These are phyloP conservation scores for Pristionchus maxplancki DNA, from an alignment of 2,888 invertebrate genomes.

Conservation along the genomic window DNA sequence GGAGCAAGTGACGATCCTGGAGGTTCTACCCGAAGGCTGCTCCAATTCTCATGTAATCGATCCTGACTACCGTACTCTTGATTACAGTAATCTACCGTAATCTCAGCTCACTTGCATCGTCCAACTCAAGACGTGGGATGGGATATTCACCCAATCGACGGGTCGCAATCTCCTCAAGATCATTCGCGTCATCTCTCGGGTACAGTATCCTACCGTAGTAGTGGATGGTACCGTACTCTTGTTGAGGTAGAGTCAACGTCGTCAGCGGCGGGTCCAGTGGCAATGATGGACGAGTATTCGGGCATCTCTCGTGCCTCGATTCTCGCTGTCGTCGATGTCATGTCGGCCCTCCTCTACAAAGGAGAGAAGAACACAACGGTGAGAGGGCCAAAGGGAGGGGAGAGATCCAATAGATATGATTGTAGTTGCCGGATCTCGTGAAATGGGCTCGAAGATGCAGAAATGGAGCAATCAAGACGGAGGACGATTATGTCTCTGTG, in stretches of 20 bases:
- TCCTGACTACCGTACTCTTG: not conserved
- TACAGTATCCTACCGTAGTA: not conserved
- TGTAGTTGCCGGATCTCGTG: not conserved
- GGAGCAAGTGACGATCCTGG: not conserved
- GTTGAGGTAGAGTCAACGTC: not conserved
- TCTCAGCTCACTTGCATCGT: not conserved
- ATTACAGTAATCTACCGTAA: not conserved
- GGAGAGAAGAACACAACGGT: conserved; percentile 21
- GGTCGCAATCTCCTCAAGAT: conserved; percentile 30
- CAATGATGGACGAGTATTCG: not conserved
- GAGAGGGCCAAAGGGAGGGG: too few species aligned
- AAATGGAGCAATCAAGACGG: not conserved
- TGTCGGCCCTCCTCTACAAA: conserved; percentile 10
- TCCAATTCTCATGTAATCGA: not conserved
- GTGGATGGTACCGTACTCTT: too few species aligned
- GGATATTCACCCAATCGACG: not conserved
- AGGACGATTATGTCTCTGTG: not conserved
- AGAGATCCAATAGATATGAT: not conserved
- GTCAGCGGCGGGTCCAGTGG: not conserved
- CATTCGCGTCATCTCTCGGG: conserved; percentile 7
- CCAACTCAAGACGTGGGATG: not conserved
- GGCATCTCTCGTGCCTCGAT: not conserved
- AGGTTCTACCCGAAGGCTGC: conserved; percentile 33
- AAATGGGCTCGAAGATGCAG: conserved; percentile 6
- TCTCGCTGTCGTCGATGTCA: not conserved